Evolutionary conservation across 2,888 invertebrate genomes (phyloP), one percentile per base, ranked within the genome.

Genomic region (Drosophila demipolita): DNA sequence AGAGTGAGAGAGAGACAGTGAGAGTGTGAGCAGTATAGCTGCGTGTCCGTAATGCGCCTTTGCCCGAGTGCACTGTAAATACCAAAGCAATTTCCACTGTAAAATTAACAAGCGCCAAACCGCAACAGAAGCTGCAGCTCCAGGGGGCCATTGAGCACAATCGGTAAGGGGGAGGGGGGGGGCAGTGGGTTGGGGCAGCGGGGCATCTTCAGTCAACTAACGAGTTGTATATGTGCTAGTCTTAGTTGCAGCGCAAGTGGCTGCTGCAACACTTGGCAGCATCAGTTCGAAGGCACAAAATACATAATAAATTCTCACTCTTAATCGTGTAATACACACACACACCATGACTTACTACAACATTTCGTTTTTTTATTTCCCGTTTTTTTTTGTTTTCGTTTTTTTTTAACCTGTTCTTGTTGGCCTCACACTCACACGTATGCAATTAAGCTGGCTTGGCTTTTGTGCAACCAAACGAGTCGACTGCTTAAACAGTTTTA

Each of bases 71-170:
- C 90, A 90, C 80, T 85, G 87, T 90, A 87, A 87, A 87, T 90
- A 87, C 82, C 89, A 79, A 86, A 90, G 87, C 90, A 87, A 87
- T 87, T 87, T 87, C 73, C 80, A 84, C 76, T 87, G 85, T 73
- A 89, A 87, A 87, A 87, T 87, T 90, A 90, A 90, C 87, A 89
- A 87, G 89, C 87, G 75, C 82, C 86, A 80, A 87, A 73, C 90
- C 90, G 82, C 83, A 82, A 60, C 80, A 66, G 73, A 76, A 61
- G 64, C 42, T 38, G 9, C 26, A 26, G 38, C 36, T 38, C 20
- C 40, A 62, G 32, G 42, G 20, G 26, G 1, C 32, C 3, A 52
- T 33, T 20, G 15, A 52, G 20, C 20, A 35, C 3, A 26, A 9
- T 12, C 26, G 3, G n/a, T n/a, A n/a, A n/a, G n/a, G n/a, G n/a